phyloP scores from a whole-genome alignment of 2,888 invertebrate genomes.

The Teleogryllus oceanicus region DNA sequence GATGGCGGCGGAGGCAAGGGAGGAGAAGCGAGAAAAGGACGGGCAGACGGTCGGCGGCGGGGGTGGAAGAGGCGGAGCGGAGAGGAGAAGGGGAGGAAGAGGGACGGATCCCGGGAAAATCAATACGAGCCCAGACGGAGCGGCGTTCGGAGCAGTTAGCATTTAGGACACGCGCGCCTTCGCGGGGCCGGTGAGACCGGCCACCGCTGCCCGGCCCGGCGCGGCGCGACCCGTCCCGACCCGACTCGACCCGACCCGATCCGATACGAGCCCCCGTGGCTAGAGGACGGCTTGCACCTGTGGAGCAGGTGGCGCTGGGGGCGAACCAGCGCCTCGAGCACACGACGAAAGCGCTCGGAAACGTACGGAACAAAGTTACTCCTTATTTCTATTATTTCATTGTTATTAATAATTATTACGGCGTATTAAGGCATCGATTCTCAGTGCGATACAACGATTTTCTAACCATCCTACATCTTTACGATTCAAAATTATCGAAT shows the following conservation, averaged over 20 bases:
- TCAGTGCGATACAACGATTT: too few species aligned
- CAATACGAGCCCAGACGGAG: conserved; percentile 18
- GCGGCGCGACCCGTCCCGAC: neutral
- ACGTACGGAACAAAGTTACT: too few species aligned
- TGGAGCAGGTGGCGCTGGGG: too few species aligned
- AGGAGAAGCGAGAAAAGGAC: neutral
- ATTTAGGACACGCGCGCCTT: conserved; percentile 18
- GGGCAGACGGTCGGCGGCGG: neutral
- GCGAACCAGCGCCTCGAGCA: too few species aligned
- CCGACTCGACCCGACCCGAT: neutral
- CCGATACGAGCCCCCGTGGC: neutral
- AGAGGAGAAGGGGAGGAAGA: neutral
- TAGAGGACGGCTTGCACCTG: neutral
- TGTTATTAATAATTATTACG: too few species aligned
- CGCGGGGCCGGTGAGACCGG: neutral
- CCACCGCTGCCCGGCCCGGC: neutral
- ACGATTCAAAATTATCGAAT: too few species aligned
- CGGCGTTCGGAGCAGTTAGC: neutral
- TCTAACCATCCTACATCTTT: too few species aligned
- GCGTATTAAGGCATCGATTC: too few species aligned
- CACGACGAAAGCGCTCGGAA: too few species aligned
- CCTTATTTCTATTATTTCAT: too few species aligned
- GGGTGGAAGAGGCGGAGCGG: neutral
- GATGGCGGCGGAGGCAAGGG: neutral
- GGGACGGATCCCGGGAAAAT: neutral